Evolutionary conservation across 2,888 invertebrate species (phyloP).

Genomic region (Rhorus exstirpatorius): DNA sequence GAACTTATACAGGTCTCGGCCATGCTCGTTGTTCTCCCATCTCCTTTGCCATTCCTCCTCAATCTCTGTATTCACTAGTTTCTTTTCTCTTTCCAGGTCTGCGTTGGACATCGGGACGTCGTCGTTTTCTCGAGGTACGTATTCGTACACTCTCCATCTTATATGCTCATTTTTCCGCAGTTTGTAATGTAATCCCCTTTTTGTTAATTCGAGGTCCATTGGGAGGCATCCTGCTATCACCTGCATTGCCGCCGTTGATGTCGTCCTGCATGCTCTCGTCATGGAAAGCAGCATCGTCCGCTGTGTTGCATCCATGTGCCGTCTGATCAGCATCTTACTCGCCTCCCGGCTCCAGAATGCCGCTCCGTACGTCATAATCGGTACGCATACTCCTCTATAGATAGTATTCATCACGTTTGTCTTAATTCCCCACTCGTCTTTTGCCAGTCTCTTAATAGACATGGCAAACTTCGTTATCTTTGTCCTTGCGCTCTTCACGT

Average conservation of each 20-base stretch:
- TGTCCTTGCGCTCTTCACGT: conserved; percentile 6
- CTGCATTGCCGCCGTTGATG: no score
- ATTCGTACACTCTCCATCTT: neutral
- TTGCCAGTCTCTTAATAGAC: no score
- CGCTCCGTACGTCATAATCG: no score
- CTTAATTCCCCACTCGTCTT: no score
- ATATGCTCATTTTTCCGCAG: neutral
- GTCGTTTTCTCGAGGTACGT: neutral
- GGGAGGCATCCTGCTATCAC: no score
- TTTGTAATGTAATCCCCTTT: neutral
- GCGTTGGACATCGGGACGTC: no score
- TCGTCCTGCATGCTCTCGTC: conserved; percentile 21
- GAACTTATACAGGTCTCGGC: conserved; percentile 9
- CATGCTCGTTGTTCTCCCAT: neutral
- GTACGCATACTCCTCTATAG: no score
- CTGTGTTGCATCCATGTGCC: conserved; percentile 20
- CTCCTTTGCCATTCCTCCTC: neutral
- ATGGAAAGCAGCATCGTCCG: conserved; percentile 4
- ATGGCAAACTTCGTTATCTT: conserved; percentile 3
- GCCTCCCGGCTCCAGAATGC: conserved; percentile 48
- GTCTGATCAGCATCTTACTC: neutral
- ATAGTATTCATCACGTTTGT: no score
- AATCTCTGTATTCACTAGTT: neutral
- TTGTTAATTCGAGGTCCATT: neutral
- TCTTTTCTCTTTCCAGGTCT: neutral